phyloP scores from a whole-genome alignment of 2,113 vertebrate species.

The Pterophyllum scalare region DNA sequence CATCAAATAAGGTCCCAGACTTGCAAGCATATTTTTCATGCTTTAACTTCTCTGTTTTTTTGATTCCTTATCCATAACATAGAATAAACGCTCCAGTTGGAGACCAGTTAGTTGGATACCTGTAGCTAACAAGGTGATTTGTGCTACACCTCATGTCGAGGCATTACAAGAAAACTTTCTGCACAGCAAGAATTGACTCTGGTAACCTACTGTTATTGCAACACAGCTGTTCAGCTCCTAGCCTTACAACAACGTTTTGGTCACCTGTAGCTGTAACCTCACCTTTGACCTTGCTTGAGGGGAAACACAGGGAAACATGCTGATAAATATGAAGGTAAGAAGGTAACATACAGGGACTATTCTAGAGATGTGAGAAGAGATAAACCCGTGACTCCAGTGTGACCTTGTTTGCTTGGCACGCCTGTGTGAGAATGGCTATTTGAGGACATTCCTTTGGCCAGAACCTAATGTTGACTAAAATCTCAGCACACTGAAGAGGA shows the following conservation, averaged over 20 bases:
- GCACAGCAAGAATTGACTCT: not conserved
- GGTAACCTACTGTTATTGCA: not conserved
- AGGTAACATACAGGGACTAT: not conserved
- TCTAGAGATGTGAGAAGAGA: slow-evolving; percentile 11
- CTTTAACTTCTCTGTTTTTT: not conserved
- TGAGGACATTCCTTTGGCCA: slow-evolving; percentile 45
- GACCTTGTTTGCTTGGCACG: slow-evolving; percentile 21
- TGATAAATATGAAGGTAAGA: slow-evolving; percentile 10
- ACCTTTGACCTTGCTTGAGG: slow-evolving; percentile 29
- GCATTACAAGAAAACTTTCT: not conserved
- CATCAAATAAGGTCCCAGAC: not conserved
- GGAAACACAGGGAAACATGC: not conserved
- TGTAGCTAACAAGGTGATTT: not conserved
- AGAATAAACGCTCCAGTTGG: not conserved
- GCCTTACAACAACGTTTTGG: not conserved
- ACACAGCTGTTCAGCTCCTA: slow-evolving; percentile 8
- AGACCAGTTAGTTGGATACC: not conserved
- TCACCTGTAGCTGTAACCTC: slow-evolving; percentile 13
- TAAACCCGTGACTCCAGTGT: slow-evolving; percentile 18
- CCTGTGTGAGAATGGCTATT: slow-evolving; percentile 31
- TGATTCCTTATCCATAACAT: not conserved
- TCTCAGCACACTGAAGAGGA: slow-evolving; percentile 29
- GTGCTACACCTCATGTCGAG: not conserved
- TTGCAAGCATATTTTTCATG: not conserved
- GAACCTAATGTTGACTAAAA: slow-evolving; percentile 38